phyloP scores from a whole-genome alignment of 2,113 vertebrate species.

The Ivindomyrus marchei region DNA sequence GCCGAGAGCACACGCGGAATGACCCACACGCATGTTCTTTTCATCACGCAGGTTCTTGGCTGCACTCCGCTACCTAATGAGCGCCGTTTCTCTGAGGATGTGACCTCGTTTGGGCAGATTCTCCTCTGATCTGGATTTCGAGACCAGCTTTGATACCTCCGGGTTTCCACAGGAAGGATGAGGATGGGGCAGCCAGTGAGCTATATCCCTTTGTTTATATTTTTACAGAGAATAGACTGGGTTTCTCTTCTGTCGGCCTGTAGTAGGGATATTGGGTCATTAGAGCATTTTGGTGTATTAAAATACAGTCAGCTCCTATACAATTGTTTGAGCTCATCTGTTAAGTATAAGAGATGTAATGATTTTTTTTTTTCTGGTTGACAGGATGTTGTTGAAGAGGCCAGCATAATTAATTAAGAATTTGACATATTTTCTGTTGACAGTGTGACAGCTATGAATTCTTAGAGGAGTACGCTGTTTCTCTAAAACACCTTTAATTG shows the following conservation, averaged over 20 bases:
- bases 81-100: background rate
- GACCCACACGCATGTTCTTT: background rate
- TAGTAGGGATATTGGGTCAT: background rate
- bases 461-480: conserved; percentile 11
- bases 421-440: conserved; percentile 8
- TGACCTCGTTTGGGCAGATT: conserved; percentile 6
- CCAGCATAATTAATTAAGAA: conserved; percentile 18
- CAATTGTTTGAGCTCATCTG: background rate
- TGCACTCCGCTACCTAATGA: background rate
- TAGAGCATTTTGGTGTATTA: background rate
- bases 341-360: background rate
- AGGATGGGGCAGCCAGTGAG: background rate
- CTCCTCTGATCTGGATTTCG: background rate
- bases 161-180: background rate
- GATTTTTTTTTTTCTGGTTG: background rate
- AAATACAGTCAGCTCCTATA: background rate
- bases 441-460: conserved; percentile 15
- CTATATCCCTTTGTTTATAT: background rate
- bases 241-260: background rate
- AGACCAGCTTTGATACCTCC: background rate
- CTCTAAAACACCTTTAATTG: conserved; percentile 30
- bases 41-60: background rate
- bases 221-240: background rate
- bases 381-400: conserved; percentile 9
- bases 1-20: background rate